Conservation (phyloP, 2,888 invertebrate genomes). For the Heliconius hortense region DNA sequence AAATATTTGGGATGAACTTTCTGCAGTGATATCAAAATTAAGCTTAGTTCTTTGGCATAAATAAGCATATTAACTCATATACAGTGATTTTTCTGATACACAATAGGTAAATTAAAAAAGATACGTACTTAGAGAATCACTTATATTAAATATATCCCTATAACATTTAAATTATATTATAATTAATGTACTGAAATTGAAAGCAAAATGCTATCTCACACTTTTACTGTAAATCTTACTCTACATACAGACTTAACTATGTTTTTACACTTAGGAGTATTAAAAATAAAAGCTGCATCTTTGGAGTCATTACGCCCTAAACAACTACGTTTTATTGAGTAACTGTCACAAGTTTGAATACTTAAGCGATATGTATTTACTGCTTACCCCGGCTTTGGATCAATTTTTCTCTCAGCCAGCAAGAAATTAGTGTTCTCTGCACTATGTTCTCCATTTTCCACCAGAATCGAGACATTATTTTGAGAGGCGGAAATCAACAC, state of each 20-base stretch:
- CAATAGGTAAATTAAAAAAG: conserved; percentile 7
- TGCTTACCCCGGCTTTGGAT: conserved; percentile 39
- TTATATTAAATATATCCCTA: conserved; percentile 19
- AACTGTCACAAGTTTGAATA: conserved; percentile 69
- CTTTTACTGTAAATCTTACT: conserved; percentile 48
- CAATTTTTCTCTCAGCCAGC: not conserved
- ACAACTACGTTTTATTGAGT: conserved; percentile 57
- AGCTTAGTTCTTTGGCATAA: conserved; percentile 40
- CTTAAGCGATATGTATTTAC: conserved; percentile 79
- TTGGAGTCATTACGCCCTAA: conserved; percentile 63
- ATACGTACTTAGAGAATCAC: conserved; percentile 12
- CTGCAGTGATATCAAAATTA: conserved; percentile 32
- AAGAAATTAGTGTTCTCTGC: not conserved
- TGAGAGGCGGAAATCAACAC: not conserved
- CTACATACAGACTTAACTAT: conserved; percentile 61
- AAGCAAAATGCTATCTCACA: conserved; percentile 15
- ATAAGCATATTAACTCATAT: conserved; percentile 26
- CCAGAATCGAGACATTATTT: not conserved
- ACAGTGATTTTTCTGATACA: conserved; percentile 20
- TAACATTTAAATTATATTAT: conserved; percentile 22
- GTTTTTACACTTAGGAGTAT: conserved; percentile 63
- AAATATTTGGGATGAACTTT: conserved; percentile 18
- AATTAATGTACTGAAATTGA: conserved; percentile 9
- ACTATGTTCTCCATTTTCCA: not conserved
- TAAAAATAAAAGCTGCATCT: conserved; percentile 79